Base-by-base conservation (phyloP, 2,888 invertebrate species). In the Liopterus haemorrhoidalis region DNA sequence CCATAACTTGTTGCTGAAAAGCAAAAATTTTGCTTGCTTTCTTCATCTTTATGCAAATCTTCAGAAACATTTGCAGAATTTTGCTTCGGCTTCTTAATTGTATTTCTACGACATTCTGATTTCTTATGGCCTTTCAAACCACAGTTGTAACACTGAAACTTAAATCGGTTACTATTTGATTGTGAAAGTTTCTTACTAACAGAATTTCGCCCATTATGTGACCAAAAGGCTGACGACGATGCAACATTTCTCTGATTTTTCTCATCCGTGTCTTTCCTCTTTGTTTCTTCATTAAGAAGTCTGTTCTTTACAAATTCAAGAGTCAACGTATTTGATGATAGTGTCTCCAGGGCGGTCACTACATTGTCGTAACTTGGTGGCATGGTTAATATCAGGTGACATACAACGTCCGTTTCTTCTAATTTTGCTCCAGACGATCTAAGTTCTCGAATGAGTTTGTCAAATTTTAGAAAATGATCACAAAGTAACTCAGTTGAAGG, bases 331-430 rank as follows among this genome's bases (percentile, higher is more conserved):
- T 44, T 33, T n/a, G 37, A n/a, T n/a, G 38, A 21, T 12, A 42
- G 16, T 2, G 53, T 53, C 43, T 54, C 55, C 30, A 58, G 15
- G n/a, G 57, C 56, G 16, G 53, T 54, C 2, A 55, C 55, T 5
- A 59, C 50, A 2, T 40, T 33, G 14, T 57, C 52, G 39, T 47
- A 56, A 33, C 53, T 50, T n/a, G 24, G 11, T 2, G 53, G 51
- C 48, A 54, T 49, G 2, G 52, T 54, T 22, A 54, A 16, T 9
- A 50, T 27, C 2, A 54, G 33, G 12, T 57, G 54, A 48, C 55
- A 56, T 1, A 57, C 54, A 14, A 50, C 35, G 41, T 58, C 55
- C 2, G 40, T 18, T 22, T 48, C 47, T 35, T 50, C 49, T 15
- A 53, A 4, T 4, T 30, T 52, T n/a, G 56, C 57, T n/a, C 55